Evolutionary conservation across 2,888 invertebrate species (phyloP), one percentile per base, ranked within the genome.

Genomic region (Drosophila setosimentum): DNA sequence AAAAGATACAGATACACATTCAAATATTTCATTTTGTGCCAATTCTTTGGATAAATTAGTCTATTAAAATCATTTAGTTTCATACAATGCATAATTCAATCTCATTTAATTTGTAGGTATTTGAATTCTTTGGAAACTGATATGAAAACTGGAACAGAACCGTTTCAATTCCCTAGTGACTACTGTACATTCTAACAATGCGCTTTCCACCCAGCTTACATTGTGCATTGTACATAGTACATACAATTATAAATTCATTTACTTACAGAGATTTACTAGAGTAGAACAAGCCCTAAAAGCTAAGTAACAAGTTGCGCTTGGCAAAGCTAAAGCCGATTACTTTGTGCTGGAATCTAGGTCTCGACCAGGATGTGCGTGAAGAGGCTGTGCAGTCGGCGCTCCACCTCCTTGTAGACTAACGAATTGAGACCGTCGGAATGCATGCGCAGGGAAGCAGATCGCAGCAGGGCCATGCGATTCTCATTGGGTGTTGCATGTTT

Each of bases 331-430:
- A 63, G 64, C 42, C 62, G 48, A 48, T 24, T 40, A 49, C 54
- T 30, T 27, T 18, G 11, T 27, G 37, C 21, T 7, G 6, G 45
- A 16, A 7, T 63, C 87, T 73, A 93, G 50, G 93, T 94, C 92
- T 95, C 95, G 65, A 95, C 95, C 91, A 95, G 93, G 90, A 95
- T 94, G 93, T 95, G 95, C 72, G 95, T 95, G 90, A 95, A 95
- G n/a, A 95, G 93, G 76, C 94, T 94, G 89, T 95, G 94, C 61
- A 94, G 92, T 33, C 94, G 94, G 11, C 94, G 94, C 42, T 94
- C 94, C 27, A 94, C 94, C 90, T 95, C 94, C 51, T 93, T 94
- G 82, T 94, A 95, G 50, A 93, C 93, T 30, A 96, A 91, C 13
- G 95, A 94, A 91, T 94, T 96, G 30, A 96, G 92, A 7, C 96